A percentile compares a stretch with the other conserved stretches of the same genome.
Evolutionary conservation across 2,113 vertebrate genomes (phyloP).

Genomic region (Xyrauchen texanus): DNA sequence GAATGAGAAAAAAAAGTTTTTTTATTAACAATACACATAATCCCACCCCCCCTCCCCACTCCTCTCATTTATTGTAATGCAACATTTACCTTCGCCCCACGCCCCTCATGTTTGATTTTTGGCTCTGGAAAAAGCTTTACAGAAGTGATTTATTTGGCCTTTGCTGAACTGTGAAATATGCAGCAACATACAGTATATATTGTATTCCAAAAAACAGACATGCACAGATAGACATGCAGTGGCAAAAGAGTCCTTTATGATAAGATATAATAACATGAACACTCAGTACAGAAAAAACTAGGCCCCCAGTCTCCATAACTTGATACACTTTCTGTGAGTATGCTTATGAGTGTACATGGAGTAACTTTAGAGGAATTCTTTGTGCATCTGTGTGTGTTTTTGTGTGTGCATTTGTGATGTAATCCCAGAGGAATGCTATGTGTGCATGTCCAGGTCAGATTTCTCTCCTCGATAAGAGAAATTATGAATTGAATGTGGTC

Average conservation of each 20-base stretch:
- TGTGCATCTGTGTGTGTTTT: conserved; percentile 28
- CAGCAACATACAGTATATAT: too few relatives aligned
- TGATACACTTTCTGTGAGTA: background rate
- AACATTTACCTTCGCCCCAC: too few relatives aligned
- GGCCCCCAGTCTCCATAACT: conserved; percentile 1
- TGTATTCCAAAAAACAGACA: too few relatives aligned
- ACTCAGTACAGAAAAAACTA: background rate
- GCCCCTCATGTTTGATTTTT: conserved; percentile 1
- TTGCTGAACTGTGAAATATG: background rate
- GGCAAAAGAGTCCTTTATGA: background rate
- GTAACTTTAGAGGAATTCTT: conserved; percentile 32
- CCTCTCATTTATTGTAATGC: too few relatives aligned
- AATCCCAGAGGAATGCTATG: conserved; percentile 43
- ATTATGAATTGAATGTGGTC: conserved; percentile 25
- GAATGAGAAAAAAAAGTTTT: too few relatives aligned
- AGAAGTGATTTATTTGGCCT: conserved; percentile 24
- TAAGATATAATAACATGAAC: background rate
- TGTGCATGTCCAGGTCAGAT: conserved; percentile 47
- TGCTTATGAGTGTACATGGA: conserved; percentile 12
- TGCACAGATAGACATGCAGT: too few relatives aligned
- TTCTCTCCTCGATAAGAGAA: conserved; percentile 40
- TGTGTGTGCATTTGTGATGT: conserved; percentile 26
- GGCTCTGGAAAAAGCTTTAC: background rate
- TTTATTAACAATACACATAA: too few relatives aligned
- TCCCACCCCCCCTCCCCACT: too few relatives aligned